These are phyloP conservation scores for Leucozona laternaria DNA, from an alignment of 2,888 invertebrate genomes.

Conservation along the genomic window DNA sequence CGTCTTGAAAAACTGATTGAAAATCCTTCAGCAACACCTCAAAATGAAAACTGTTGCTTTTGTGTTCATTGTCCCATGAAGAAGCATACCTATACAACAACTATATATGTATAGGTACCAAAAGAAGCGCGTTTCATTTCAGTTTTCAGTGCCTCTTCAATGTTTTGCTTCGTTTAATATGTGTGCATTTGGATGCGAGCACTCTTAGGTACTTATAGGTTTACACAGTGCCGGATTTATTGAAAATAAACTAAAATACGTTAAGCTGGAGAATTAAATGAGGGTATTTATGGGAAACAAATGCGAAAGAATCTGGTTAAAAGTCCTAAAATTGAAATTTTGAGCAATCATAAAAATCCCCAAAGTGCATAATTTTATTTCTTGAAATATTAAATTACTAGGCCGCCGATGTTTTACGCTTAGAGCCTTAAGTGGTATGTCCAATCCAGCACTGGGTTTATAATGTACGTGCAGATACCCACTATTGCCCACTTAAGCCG, in stretches of 20 bases:
- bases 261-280: neutral
- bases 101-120: too few relatives aligned
- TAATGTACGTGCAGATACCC: constrained; percentile 9
- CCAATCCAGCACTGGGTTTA: neutral
- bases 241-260: neutral
- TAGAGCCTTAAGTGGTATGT: neutral
- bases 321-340: neutral
- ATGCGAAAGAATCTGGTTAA: neutral
- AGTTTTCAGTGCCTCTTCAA: constrained; percentile 16
- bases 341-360: neutral
- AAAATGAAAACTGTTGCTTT: constrained; percentile 18
- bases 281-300: neutral
- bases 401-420: neutral
- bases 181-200: constrained; percentile 18
- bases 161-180: constrained; percentile 20
- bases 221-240: neutral
- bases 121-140: constrained; percentile 26
- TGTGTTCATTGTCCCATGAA: constrained; percentile 60
- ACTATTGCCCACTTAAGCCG: constrained; percentile 46
- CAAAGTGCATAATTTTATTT: neutral
- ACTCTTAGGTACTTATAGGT: constrained; percentile 1
- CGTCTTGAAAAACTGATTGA: constrained; percentile 2
- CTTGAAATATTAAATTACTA: neutral
- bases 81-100: neutral
- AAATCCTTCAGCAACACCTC: constrained; percentile 43